Percentiles rank a stretch among this genome's conserved stretches.
phyloP scores from a whole-genome alignment of 2,797 vertebrate species.

The Babyrousa celebensis region DNA sequence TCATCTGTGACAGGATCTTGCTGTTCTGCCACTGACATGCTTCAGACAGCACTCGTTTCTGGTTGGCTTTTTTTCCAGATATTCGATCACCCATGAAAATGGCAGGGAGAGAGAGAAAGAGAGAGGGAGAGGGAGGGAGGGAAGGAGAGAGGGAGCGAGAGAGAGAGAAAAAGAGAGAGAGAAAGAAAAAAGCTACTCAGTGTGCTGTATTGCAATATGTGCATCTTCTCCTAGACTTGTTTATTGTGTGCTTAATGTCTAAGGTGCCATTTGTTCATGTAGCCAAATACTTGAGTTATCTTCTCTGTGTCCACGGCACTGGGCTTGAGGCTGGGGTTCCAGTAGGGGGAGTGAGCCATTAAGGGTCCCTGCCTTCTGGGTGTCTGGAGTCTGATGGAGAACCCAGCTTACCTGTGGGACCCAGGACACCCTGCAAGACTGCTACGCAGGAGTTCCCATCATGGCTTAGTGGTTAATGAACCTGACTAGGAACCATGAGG shows the following conservation, averaged over 20 bases:
- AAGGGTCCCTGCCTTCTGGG: background rate
- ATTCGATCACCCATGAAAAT: background rate
- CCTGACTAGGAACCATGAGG: no score
- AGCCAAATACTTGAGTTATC: background rate
- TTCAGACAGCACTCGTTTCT: background rate
- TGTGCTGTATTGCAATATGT: fast-evolving
- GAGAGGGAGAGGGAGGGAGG: no score
- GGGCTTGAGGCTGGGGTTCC: background rate
- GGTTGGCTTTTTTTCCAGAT: slow-evolving; percentile 20
- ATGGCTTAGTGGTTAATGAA: no score
- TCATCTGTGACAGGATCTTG: background rate
- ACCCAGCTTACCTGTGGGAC: background rate
- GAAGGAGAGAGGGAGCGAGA: no score
- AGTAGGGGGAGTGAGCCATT: background rate
- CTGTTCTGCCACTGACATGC: background rate
- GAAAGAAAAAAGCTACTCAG: fast-evolving
- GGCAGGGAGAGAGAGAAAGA: background rate
- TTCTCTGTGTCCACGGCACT: background rate
- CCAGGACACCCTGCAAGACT: background rate
- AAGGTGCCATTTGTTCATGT: background rate
- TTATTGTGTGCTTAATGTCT: background rate
- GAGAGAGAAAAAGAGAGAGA: no score
- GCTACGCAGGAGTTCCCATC: no score
- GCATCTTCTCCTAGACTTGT: background rate
- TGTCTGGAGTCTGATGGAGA: background rate